These are phyloP conservation scores for Trachymyrmex cornetzi DNA, from an alignment of 1,140 invertebrate species.

Conservation along the genomic window DNA sequence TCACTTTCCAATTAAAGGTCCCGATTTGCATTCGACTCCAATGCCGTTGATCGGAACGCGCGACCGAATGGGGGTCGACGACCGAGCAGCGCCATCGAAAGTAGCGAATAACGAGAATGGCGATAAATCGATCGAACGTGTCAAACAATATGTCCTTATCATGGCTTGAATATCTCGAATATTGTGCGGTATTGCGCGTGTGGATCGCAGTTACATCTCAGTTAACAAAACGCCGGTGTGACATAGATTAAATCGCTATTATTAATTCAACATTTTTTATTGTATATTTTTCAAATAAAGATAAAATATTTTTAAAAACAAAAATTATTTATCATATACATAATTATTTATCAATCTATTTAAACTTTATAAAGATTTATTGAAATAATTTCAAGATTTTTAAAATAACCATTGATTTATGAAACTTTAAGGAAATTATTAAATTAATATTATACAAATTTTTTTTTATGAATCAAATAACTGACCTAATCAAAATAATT, in stretches of 20 bases:
- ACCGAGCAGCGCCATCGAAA: constrained; percentile 62
- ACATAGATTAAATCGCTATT: background rate
- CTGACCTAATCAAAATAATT: too few relatives aligned
- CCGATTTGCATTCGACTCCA: constrained; percentile 71
- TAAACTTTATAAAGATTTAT: background rate
- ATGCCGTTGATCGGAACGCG: constrained; percentile 65
- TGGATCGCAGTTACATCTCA: constrained; percentile 28
- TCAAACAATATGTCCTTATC: constrained; percentile 75
- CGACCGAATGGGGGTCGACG: constrained; percentile 66
- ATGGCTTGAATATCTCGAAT: constrained; percentile 51
- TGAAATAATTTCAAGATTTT: background rate
- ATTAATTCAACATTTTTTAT: background rate
- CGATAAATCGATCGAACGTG: constrained; percentile 59
- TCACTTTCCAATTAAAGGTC: constrained; percentile 76
- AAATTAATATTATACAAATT: background rate
- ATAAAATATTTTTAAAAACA: background rate
- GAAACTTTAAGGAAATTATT: background rate
- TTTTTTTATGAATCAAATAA: too few relatives aligned
- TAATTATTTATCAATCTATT: background rate
- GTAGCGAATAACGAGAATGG: constrained; percentile 66
- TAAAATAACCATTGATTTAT: background rate
- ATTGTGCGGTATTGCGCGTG: constrained; percentile 21
- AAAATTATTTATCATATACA: background rate
- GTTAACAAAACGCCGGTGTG: constrained; percentile 1
- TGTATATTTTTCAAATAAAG: background rate